Conservation (phyloP, 2,113 vertebrate species). For the Suricata suricatta region DNA sequence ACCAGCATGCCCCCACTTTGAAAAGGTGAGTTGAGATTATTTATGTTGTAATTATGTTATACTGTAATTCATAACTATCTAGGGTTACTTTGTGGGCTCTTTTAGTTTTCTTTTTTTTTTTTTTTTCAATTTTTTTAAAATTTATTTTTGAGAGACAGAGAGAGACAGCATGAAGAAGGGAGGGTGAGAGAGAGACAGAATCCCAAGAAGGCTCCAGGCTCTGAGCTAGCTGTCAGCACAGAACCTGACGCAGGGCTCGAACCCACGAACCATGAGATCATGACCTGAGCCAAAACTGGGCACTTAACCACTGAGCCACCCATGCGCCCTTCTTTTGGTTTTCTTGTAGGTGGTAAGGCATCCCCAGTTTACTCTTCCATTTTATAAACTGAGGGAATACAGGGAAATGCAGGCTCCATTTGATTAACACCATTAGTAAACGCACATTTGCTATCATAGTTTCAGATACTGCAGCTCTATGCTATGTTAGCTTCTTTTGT, state of each 20-base stretch:
- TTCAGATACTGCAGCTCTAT: background rate
- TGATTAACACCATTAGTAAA: background rate
- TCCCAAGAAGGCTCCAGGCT: too few relatives aligned
- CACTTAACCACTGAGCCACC: too few relatives aligned
- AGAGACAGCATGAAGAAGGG: too few relatives aligned
- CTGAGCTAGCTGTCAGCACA: too few relatives aligned
- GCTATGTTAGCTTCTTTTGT: background rate
- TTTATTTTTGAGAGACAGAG: too few relatives aligned
- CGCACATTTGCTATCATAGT: background rate
- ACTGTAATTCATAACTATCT: background rate
- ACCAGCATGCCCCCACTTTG: background rate
- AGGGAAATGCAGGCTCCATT: background rate
- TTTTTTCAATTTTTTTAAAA: too few relatives aligned
- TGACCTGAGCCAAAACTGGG: too few relatives aligned
- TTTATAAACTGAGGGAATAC: background rate
- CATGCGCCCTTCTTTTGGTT: background rate
- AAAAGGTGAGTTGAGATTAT: background rate
- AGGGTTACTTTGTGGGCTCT: background rate
- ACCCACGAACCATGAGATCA: too few relatives aligned
- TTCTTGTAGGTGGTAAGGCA: background rate
- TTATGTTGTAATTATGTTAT: background rate
- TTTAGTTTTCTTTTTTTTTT: background rate
- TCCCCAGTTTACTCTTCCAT: background rate
- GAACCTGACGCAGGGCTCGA: too few relatives aligned
- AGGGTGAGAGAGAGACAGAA: too few relatives aligned